A percentile compares a stretch with the other conserved stretches of the same genome.
Conservation (phyloP, 2,888 invertebrate genomes). For the Steinernema hermaphroditum region DNA sequence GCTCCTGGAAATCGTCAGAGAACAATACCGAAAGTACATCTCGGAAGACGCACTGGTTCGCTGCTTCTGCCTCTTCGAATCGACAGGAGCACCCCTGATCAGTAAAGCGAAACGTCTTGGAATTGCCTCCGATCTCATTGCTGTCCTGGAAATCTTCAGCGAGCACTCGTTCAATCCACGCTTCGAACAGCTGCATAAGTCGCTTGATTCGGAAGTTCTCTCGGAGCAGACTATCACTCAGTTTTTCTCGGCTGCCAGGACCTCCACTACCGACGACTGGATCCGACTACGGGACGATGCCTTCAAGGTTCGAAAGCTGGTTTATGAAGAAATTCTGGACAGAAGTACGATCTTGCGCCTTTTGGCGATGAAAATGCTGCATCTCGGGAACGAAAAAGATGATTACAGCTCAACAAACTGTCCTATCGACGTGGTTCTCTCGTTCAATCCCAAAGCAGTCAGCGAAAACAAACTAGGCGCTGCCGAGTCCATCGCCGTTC, state of each 20-base stretch:
- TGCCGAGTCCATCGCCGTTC: constrained; percentile 11
- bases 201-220: neutral
- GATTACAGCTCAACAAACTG: neutral
- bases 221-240: neutral
- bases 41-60: neutral
- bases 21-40: neutral
- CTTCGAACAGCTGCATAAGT: neutral
- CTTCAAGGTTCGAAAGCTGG: constrained; percentile 23
- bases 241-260: neutral
- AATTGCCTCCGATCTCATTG: neutral
- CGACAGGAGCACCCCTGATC: neutral
- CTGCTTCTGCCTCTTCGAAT: constrained; percentile 7
- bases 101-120: neutral
- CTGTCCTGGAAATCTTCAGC: neutral
- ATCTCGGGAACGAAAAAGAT: neutral
- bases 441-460: neutral
- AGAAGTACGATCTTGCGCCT: neutral
- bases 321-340: constrained; percentile 31
- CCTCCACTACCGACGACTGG: neutral
- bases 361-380: neutral
- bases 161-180: neutral
- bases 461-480: neutral
- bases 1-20: neutral
- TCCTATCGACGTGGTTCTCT: constrained; percentile 27
- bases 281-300: neutral